phyloP scores from a whole-genome alignment of 1,140 invertebrate species.

The Linepithema humile region DNA sequence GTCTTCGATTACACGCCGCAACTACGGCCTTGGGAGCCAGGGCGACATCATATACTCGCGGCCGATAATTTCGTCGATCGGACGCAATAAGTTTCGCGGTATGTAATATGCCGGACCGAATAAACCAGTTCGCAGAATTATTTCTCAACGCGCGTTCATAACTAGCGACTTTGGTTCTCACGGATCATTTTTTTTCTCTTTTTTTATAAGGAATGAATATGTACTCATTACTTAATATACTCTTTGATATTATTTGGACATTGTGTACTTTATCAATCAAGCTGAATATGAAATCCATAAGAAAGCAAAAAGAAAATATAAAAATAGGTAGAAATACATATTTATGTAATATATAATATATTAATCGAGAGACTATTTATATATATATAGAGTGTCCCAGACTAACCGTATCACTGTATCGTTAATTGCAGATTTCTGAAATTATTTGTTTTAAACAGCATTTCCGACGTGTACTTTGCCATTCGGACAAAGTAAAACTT shows the following conservation, averaged over 20 bases:
- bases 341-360: not conserved
- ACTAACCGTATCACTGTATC: too few relatives aligned
- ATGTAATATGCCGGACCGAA: not conserved
- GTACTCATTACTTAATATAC: not conserved
- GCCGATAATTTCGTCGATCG: constrained; percentile 31
- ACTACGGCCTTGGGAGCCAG: not conserved
- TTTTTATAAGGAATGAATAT: not conserved
- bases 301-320: not conserved
- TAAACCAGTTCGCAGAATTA: constrained; percentile 21
- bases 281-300: not conserved
- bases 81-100: not conserved
- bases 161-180: constrained; percentile 14
- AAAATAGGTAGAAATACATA: not conserved
- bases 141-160: not conserved
- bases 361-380: too few relatives aligned
- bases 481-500: too few relatives aligned
- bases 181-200: not conserved
- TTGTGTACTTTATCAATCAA: not conserved
- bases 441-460: too few relatives aligned
- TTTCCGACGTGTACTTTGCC: too few relatives aligned
- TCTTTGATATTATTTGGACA: not conserved
- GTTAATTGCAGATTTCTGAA: too few relatives aligned
- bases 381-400: too few relatives aligned
- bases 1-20: constrained; percentile 2
- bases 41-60: not conserved